Conservation (phyloP, 2,113 vertebrate genomes). For the Todiramphus saurophagus region DNA sequence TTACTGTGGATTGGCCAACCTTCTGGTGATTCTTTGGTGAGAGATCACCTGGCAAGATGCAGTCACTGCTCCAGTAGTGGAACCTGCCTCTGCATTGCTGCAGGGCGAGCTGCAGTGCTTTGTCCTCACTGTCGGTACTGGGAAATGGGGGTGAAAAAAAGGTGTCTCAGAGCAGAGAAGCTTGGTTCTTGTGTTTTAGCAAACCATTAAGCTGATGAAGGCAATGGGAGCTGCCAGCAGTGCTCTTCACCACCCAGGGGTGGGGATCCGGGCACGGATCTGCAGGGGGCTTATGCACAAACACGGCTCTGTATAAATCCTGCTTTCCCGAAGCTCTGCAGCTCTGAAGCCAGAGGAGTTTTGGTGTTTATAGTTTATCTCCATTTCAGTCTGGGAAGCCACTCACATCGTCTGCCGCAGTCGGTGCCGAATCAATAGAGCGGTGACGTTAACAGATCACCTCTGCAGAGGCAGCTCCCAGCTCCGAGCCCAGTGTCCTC, state of each 20-base stretch:
- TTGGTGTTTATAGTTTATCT: background rate
- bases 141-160: background rate
- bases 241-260: background rate
- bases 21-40: background rate
- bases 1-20: background rate
- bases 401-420: accelerated
- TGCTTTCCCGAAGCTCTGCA: background rate
- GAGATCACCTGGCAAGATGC: accelerated
- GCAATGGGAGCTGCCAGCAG: background rate
- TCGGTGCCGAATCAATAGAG: background rate
- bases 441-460: background rate
- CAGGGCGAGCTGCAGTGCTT: background rate
- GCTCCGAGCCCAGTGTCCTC: background rate
- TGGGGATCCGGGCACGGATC: background rate
- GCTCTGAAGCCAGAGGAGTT: background rate
- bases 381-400: background rate
- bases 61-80: background rate
- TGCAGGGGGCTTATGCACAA: background rate
- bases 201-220: background rate
- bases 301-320: background rate
- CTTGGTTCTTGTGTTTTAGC: background rate
- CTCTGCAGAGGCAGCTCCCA: background rate
- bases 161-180: background rate
- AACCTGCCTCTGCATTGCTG: background rate
- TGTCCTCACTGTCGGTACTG: background rate